phyloP scores from a whole-genome alignment of 2,888 invertebrate genomes.

The Zaprionus obscuricornis region DNA sequence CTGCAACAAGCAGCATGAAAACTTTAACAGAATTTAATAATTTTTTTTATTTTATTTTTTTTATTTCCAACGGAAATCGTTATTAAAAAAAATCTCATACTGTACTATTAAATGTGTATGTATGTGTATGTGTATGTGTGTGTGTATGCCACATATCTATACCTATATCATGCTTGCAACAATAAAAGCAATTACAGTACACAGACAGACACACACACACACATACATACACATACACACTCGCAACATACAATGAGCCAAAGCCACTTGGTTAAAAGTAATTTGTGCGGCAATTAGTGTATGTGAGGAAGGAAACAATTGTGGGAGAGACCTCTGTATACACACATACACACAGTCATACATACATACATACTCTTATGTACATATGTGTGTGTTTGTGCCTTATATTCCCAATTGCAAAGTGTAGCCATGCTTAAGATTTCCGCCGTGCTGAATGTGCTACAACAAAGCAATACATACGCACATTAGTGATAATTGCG shows the following conservation, averaged over 20 bases:
- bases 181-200: slow-evolving; percentile 54
- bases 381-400: too few species aligned
- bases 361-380: too few species aligned
- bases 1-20: too few species aligned
- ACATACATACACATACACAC: background rate
- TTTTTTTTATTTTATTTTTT: too few species aligned
- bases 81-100: too few species aligned
- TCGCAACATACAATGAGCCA: slow-evolving; percentile 45
- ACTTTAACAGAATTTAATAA: too few species aligned
- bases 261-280: slow-evolving; percentile 58
- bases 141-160: too few species aligned
- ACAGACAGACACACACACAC: background rate
- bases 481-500: slow-evolving; percentile 19
- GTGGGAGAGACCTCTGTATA: slow-evolving; percentile 23
- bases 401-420: background rate
- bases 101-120: too few species aligned
- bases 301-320: slow-evolving; percentile 48
- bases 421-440: slow-evolving; percentile 32
- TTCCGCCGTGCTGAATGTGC: slow-evolving; percentile 23
- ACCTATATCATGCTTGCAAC: background rate
- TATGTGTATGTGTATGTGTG: too few species aligned
- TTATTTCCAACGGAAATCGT: too few species aligned
- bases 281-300: slow-evolving; percentile 65
- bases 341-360: background rate
- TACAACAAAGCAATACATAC: slow-evolving; percentile 8